Conservation (phyloP, 2,888 invertebrate genomes). For the Acanthosoma haemorrhoidale region DNA sequence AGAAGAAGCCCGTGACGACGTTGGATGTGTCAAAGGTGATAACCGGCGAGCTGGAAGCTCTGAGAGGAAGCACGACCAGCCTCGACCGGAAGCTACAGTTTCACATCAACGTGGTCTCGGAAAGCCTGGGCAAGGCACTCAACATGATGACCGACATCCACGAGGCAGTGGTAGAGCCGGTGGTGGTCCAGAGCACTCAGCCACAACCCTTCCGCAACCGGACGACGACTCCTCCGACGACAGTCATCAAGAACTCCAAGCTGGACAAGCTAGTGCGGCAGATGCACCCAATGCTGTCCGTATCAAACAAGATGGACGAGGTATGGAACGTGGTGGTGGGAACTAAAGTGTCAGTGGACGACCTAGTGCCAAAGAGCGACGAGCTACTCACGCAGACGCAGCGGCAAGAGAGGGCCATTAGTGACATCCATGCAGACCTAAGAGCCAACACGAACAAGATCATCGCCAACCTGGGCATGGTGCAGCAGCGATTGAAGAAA, state of each 20-base stretch:
- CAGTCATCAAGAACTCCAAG: conserved; percentile 61
- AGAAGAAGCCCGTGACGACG: conserved; percentile 77
- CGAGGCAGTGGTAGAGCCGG: conserved; percentile 74
- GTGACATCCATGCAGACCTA: conserved; percentile 76
- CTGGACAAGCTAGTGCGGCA: conserved; percentile 74
- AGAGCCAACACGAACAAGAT: conserved; percentile 78
- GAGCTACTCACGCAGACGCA: conserved; percentile 79
- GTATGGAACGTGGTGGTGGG: conserved; percentile 87
- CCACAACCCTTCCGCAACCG: conserved; percentile 47
- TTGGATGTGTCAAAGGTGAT: conserved; percentile 78
- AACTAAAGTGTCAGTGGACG: conserved; percentile 80
- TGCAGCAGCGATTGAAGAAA: conserved; percentile 75
- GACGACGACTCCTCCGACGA: conserved; percentile 56
- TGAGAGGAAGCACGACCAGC: conserved; percentile 62
- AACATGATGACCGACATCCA: conserved; percentile 76
- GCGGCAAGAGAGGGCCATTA: conserved; percentile 78
- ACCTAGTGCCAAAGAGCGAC: conserved; percentile 79
- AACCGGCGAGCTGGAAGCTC: conserved; percentile 71
- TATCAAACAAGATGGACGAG: conserved; percentile 85
- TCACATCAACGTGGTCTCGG: conserved; percentile 75
- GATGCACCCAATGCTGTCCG: conserved; percentile 77
- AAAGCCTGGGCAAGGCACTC: conserved; percentile 72
- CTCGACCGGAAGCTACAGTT: conserved; percentile 70
- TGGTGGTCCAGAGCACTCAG: conserved; percentile 46
- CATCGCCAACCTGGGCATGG: conserved; percentile 80